Base-by-base conservation (phyloP, 2,797 vertebrate species). In the Notoglanidium macrostoma region DNA sequence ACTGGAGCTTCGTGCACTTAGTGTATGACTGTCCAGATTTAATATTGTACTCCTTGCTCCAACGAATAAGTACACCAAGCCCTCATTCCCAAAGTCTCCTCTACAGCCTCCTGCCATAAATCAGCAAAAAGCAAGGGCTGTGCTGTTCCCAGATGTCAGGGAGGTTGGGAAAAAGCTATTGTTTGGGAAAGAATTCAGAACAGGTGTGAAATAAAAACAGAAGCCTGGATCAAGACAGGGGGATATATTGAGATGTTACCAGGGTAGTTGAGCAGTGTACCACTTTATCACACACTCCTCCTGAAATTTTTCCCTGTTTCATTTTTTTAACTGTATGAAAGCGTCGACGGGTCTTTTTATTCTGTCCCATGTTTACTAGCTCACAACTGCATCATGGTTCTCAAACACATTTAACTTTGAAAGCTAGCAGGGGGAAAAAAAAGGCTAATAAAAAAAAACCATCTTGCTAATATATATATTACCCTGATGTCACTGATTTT, bases 101-200 rank as follows among this genome's bases (percentile, higher is more conserved):
- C 87, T 89, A 91, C 93, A 92, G 89, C 85, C 87, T 11, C 87
- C 21, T 23, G 14, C 91, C 82, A 91, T 95, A 95, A 95, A 95
- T 95, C 90, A 90, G 88, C 87, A 86, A 83, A 84, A 85, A 87
- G 89, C 73, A 86, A 87, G 54, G 80, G 78, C 82, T 77, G 89
- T 76, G 54, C 9, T 21, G 9, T 94, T 95, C 94, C 95, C 95
- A 96, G 95, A 96, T 96, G 95, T 94, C 88, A 6, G 74, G 54
- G 85, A 83, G 85, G 86, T 84, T 74, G 86, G 92, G 92, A 94
- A 94, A 89, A 89, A 15, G 70, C 79, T 73, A 87, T 93, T 93
- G 92, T 95, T 95, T 93, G 82, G 90, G 88, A 93, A 94, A 93
- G 93, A 92, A 89, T 91, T 91, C 55, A 77, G 81, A 93, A 95